These are phyloP conservation scores for Euphonia xanthogaster DNA, from an alignment of 2,797 vertebrate species.

Conservation along the genomic window DNA sequence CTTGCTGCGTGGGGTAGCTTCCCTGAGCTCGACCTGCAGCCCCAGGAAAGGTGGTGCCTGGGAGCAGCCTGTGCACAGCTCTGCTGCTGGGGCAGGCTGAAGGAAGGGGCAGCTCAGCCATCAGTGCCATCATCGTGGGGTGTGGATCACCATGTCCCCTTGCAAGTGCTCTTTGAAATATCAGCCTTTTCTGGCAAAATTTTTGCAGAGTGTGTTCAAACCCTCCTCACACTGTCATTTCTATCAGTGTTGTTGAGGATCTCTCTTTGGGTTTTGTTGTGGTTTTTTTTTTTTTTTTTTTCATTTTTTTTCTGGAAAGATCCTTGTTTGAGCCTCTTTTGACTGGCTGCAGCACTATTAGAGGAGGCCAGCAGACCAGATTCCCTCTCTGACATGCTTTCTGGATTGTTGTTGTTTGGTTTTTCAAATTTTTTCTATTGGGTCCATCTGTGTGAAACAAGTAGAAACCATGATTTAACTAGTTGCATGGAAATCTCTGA, in stretches of 20 bases:
- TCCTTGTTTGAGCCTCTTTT: neutral
- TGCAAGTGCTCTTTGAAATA: neutral
- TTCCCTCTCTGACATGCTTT: fast-evolving
- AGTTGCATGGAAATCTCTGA: neutral
- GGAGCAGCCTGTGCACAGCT: neutral
- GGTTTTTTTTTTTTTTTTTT: neutral
- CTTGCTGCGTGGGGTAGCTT: neutral
- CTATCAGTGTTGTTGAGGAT: neutral
- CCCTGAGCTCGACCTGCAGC: neutral
- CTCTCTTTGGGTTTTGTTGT: fast-evolving
- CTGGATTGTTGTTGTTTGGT: neutral
- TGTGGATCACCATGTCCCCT: neutral
- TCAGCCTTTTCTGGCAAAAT: neutral
- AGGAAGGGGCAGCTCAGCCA: neutral
- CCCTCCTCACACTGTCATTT: neutral
- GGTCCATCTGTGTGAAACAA: neutral
- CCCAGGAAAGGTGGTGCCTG: neutral
- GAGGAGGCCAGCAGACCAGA: neutral
- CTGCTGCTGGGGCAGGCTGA: neutral
- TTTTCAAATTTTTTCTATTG: fast-evolving
- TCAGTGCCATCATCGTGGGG: fast-evolving
- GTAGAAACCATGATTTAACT: neutral
- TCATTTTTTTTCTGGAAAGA: neutral
- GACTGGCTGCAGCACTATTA: neutral
- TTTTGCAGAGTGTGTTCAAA: neutral